These are phyloP conservation scores for Spilogale gracilis DNA, from an alignment of 2,113 vertebrate genomes.

Conservation along the genomic window DNA sequence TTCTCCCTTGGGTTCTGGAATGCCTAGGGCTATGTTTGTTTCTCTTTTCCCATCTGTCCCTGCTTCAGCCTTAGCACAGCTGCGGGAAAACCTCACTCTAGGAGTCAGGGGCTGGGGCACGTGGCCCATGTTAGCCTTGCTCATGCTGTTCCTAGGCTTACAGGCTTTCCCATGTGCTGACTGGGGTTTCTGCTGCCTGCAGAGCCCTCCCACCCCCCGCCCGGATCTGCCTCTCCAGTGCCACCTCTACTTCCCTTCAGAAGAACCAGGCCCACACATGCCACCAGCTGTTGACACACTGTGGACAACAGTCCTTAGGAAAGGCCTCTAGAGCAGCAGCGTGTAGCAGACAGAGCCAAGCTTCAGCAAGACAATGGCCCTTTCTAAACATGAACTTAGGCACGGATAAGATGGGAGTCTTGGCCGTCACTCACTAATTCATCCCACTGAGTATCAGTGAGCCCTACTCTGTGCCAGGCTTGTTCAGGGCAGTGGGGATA, in stretches of 20 bases:
- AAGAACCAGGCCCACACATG: fast-evolving
- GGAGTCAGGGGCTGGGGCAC: background rate
- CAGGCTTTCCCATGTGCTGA: background rate
- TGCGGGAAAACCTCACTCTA: background rate
- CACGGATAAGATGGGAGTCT: background rate
- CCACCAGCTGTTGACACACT: background rate
- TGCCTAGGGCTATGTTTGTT: background rate
- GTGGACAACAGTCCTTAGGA: background rate
- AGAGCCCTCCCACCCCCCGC: background rate
- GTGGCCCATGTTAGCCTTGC: background rate
- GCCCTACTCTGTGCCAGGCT: background rate
- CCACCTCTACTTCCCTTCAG: background rate
- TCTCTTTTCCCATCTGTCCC: background rate
- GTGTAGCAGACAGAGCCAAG: background rate
- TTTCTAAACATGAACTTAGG: background rate
- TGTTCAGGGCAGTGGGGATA: background rate
- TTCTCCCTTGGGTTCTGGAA: background rate
- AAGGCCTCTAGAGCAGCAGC: background rate
- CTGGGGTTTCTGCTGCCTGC: background rate
- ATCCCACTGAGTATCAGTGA: background rate
- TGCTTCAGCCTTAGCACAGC: background rate
- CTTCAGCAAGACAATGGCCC: background rate
- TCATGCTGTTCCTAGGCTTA: too few relatives aligned
- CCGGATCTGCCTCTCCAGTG: fast-evolving
- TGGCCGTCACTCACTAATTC: too few relatives aligned